Evolutionary conservation across 2,888 invertebrate species (phyloP).

Genomic region (Hirudinaria manillensis): DNA sequence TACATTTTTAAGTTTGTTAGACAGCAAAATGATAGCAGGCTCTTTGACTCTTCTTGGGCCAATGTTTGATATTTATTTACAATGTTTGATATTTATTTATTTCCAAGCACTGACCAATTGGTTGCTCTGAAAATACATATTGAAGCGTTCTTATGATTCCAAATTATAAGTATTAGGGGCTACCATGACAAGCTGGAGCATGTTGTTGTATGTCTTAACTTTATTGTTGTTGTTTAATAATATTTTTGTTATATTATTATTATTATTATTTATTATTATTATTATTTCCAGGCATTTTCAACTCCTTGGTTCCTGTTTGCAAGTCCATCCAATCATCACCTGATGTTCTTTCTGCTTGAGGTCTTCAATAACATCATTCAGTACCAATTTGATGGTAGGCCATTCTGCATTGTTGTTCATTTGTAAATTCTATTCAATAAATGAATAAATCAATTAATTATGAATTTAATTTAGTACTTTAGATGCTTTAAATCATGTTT

Average conservation of each 20-base stretch:
- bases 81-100: too few relatives aligned
- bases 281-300: slow-evolving; percentile 70
- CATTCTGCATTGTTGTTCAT: background rate
- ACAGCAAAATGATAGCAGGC: too few relatives aligned
- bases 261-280: background rate
- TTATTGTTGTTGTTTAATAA: background rate
- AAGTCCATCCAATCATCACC: slow-evolving; percentile 89
- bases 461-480: background rate
- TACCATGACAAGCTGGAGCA: too few relatives aligned
- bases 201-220: slow-evolving; percentile 29
- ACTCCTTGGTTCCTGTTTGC: slow-evolving; percentile 99
- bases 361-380: slow-evolving; percentile 99
- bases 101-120: too few relatives aligned
- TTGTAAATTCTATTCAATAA: background rate
- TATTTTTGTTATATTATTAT: background rate
- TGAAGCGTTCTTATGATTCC: too few relatives aligned
- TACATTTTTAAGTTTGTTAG: too few relatives aligned
- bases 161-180: too few relatives aligned
- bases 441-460: background rate
- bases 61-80: too few relatives aligned
- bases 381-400: slow-evolving; percentile 91
- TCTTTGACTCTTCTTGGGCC: too few relatives aligned
- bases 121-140: too few relatives aligned
- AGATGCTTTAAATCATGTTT: too few relatives aligned
- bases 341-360: slow-evolving; percentile 94